Evolutionary conservation across 2,888 invertebrate genomes (phyloP), one percentile per base, ranked within the genome.

Genomic region (Meloe dianella): DNA sequence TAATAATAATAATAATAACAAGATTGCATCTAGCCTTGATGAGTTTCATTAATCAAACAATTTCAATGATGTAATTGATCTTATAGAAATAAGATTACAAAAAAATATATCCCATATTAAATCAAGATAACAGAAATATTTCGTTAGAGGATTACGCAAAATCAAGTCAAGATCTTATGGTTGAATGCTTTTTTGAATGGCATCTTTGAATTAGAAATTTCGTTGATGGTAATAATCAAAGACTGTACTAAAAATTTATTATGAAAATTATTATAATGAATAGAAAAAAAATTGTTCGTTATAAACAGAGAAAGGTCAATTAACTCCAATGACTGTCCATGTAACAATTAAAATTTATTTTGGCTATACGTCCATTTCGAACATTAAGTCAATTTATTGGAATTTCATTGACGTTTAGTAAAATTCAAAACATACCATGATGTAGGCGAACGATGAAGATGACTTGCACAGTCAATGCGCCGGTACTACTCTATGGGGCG

Each of bases 321-420:
- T 74, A 74, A 73, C 74, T 69, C 70, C 63, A 70, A 74, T 74
- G 74, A 74, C 74, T 74, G 74, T 72, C 73, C 66, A 66, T n/a
- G 63, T 71, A 70, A 74, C 74, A 74, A 74, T 74, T 74, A 74
- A 74, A 73, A 71, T 68, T 72, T 71, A 72, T 73, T 73, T 74
- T 66, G 70, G 67, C 74, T 62, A 61, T 66, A 73, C 74, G 73
- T 73, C 69, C 63, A 64, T 54, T 64, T 66, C 47, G 41, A 3
- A 65, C 69, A 69, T 69, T 71, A 68, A 60, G 66, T 66, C 68
- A 66, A 70, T 69, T 71, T 71, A 71, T 71, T 60, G 69, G 69
- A 65, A 70, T 69, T 67, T 60, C 56, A 64, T 61, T 62, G 64
- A 72, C 72, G 70, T 68, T 69, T 57, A 62, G 72, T 64, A 69